These are phyloP conservation scores for Crax fasciolata DNA, from an alignment of 2,797 vertebrate genomes.

Conservation along the genomic window DNA sequence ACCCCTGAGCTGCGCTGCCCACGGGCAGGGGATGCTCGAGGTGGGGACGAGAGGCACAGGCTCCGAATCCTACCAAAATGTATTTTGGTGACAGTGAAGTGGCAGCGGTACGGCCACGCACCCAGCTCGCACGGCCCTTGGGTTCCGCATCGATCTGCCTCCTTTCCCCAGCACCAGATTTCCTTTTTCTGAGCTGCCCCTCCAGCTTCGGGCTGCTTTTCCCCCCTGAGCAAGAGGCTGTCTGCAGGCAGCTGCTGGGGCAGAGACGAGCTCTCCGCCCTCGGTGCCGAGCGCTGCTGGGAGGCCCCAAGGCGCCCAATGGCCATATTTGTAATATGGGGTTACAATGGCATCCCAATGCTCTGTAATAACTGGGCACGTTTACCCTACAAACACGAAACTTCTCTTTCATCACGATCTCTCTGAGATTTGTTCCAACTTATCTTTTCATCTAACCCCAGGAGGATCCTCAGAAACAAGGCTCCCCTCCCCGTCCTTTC, in stretches of 20 bases:
- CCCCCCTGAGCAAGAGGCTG: not conserved
- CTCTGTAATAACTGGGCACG: not conserved
- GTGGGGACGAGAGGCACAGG: not conserved
- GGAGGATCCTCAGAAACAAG: not conserved
- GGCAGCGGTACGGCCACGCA: too few relatives aligned
- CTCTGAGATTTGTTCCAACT: not conserved
- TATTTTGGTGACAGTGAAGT: too few relatives aligned
- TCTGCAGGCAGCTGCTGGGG: not conserved
- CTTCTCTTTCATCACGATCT: not conserved
- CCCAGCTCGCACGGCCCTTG: too few relatives aligned
- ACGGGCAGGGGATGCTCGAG: fast-evolving
- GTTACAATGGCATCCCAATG: conserved; percentile 38
- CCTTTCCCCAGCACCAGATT: not conserved
- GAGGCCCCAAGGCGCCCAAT: not conserved
- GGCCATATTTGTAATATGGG: conserved; percentile 32
- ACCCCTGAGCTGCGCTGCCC: fast-evolving
- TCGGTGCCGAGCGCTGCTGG: fast-evolving
- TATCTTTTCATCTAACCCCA: not conserved
- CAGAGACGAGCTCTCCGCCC: not conserved
- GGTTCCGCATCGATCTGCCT: too few relatives aligned
- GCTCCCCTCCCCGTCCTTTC: not conserved
- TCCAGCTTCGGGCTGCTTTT: not conserved
- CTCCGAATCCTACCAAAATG: too few relatives aligned
- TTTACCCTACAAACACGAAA: not conserved
- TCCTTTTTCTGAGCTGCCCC: not conserved